phyloP scores from a whole-genome alignment of 2,797 vertebrate genomes.

The Poeciliopsis paucimaculata region DNA sequence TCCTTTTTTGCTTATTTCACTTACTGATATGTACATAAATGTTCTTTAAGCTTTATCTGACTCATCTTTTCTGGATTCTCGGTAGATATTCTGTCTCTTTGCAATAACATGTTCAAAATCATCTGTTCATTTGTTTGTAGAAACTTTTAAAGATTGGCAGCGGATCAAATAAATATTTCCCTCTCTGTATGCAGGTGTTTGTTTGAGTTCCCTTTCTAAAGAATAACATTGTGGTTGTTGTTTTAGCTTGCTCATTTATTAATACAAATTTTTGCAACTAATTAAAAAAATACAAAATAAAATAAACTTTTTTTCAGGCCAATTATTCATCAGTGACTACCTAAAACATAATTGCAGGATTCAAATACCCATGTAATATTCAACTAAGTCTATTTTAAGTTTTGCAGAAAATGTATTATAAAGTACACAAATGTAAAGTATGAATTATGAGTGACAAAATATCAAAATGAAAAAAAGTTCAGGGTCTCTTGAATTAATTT shows the following conservation, averaged over 20 bases:
- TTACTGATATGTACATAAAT: neutral
- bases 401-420: neutral
- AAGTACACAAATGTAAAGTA: neutral
- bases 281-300: neutral
- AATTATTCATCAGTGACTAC: neutral
- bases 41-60: neutral
- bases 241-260: neutral
- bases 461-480: neutral
- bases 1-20: neutral
- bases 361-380: neutral
- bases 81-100: neutral
- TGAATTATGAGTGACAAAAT: neutral
- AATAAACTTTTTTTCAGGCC: too few species aligned
- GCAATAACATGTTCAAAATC: neutral
- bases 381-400: neutral
- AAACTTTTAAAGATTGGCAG: neutral
- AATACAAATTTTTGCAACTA: neutral
- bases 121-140: neutral
- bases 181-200: conserved; percentile 2
- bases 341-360: neutral
- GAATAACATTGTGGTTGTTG: conserved; percentile 2
- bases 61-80: neutral
- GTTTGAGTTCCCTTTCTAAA: conserved; percentile 4
- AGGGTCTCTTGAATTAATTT: neutral
- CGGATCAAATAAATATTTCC: neutral